A percentile compares a stretch with the other conserved stretches of the same genome.
phyloP scores from a whole-genome alignment of 2,888 invertebrate species.

The Sisyra nigra region DNA sequence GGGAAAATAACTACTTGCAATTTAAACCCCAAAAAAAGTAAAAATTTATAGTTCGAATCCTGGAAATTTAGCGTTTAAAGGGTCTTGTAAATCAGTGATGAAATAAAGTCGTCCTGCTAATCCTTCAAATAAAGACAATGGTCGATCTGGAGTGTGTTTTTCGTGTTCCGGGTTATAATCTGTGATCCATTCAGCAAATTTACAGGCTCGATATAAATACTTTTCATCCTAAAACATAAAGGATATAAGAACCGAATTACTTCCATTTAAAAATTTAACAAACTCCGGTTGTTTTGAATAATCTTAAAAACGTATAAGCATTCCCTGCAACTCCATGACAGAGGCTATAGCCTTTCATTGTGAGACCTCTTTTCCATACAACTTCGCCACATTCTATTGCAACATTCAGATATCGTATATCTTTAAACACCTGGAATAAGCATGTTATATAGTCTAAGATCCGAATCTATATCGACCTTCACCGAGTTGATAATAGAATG shows the following conservation, averaged over 20 bases:
- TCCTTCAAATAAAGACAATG: conserved; percentile 73
- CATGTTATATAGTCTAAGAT: neutral
- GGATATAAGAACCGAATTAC: neutral
- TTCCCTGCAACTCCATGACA: conserved; percentile 85
- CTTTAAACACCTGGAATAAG: conserved; percentile 41
- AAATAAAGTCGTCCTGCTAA: conserved; percentile 63
- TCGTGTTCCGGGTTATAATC: conserved; percentile 52
- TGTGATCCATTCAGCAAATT: conserved; percentile 70
- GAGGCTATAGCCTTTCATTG: conserved; percentile 70
- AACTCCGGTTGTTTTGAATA: conserved; percentile 63
- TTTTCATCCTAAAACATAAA: conserved; percentile 37
- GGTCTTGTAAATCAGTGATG: conserved; percentile 48
- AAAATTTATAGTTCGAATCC: conserved; percentile 37
- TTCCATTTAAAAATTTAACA: conserved; percentile 8
- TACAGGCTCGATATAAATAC: conserved; percentile 57
- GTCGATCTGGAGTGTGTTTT: conserved; percentile 56
- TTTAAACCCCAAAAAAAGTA: conserved; percentile 1
- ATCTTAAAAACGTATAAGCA: conserved; percentile 62
- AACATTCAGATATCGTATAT: conserved; percentile 47
- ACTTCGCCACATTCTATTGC: conserved; percentile 58
- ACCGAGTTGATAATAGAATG: too few relatives aligned
- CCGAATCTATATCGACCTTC: too few relatives aligned
- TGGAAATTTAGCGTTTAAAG: conserved; percentile 55
- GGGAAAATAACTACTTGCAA: neutral
- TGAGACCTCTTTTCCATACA: conserved; percentile 65